phyloP scores from a whole-genome alignment of 1,140 invertebrate genomes.

The Formica exsecta region DNA sequence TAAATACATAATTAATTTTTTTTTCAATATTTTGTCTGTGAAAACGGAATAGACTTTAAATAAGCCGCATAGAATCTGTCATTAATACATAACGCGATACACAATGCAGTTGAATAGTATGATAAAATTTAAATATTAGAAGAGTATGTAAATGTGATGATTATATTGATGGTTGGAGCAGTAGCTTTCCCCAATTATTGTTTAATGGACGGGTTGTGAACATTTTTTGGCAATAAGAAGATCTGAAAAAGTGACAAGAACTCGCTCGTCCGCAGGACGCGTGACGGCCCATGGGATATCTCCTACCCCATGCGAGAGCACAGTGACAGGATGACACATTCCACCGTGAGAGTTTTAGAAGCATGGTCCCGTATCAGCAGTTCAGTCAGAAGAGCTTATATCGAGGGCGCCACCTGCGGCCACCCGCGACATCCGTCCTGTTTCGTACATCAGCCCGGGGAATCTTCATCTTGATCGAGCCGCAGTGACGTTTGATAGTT shows the following conservation, averaged over 20 bases:
- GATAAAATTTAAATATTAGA: not conserved
- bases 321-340: slow-evolving; percentile 86
- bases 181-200: slow-evolving; percentile 13
- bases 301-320: slow-evolving; percentile 77
- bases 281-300: slow-evolving; percentile 80
- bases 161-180: slow-evolving; percentile 8
- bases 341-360: slow-evolving; percentile 84
- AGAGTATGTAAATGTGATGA: not conserved
- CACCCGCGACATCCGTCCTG: slow-evolving; percentile 83
- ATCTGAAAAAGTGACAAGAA: slow-evolving; percentile 39
- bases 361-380: slow-evolving; percentile 81
- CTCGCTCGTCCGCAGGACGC: slow-evolving; percentile 72
- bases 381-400: slow-evolving; percentile 80
- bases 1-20: not conserved
- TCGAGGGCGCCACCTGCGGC: slow-evolving; percentile 85
- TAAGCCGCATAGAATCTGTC: not conserved
- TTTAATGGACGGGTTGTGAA: slow-evolving; percentile 43
- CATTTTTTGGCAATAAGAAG: slow-evolving; percentile 39
- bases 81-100: not conserved
- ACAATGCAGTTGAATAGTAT: not conserved
- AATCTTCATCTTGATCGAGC: slow-evolving; percentile 84
- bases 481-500: slow-evolving; percentile 77
- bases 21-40: not conserved
- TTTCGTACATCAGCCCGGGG: slow-evolving; percentile 76
- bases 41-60: not conserved